phyloP scores from a whole-genome alignment of 2,797 vertebrate species.

The Enteromius mattozi region DNA sequence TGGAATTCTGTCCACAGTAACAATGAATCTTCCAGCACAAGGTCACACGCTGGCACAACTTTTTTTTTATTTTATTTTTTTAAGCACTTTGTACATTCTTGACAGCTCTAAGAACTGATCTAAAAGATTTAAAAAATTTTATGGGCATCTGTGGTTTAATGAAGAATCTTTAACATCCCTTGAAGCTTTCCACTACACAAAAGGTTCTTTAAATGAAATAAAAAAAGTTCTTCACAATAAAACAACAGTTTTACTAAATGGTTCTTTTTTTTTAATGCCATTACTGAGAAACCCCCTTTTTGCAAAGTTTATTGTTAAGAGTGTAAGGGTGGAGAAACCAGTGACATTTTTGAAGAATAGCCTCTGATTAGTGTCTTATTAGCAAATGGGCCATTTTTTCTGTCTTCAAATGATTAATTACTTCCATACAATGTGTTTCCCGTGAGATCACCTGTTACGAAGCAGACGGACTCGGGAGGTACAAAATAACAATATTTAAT shows the following conservation, averaged over 20 bases:
- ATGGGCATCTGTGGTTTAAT: background rate
- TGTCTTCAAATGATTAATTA: conserved; percentile 68
- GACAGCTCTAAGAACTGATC: background rate
- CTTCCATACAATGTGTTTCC: conserved; percentile 49
- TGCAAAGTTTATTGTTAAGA: background rate
- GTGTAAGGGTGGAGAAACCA: conserved; percentile 59
- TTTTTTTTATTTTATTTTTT: conserved; percentile 28
- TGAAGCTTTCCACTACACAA: background rate
- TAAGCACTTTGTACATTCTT: conserved; percentile 2
- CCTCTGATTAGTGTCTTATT: conserved; percentile 66
- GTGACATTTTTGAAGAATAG: conserved; percentile 60
- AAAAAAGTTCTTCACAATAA: too few relatives aligned
- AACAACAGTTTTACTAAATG: background rate
- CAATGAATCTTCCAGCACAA: conserved; percentile 30
- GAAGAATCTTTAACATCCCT: background rate
- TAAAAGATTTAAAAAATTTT: background rate
- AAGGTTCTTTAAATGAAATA: too few relatives aligned
- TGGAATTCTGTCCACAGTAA: conserved; percentile 11
- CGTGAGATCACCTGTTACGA: conserved; percentile 35
- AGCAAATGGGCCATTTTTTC: conserved; percentile 63
- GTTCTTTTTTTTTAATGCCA: background rate
- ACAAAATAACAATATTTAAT: too few relatives aligned
- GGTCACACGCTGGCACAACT: background rate
- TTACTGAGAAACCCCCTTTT: background rate
- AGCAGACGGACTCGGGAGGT: too few relatives aligned